Conservation (phyloP, 1,140 invertebrate genomes). For the Drosophila mauritiana region DNA sequence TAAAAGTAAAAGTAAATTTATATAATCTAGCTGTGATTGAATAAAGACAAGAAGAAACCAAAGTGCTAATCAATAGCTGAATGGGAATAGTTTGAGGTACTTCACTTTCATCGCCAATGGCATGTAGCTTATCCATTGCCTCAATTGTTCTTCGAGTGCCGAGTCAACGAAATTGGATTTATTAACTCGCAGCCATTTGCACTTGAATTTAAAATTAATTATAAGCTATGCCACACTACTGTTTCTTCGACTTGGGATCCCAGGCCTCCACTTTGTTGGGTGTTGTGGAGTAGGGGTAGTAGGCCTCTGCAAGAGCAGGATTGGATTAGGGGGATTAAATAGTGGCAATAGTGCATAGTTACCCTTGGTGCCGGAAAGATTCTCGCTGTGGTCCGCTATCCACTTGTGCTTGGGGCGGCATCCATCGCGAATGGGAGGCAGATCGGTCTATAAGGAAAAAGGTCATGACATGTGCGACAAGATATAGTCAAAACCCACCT, state of each 20-base stretch:
- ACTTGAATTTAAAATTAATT: slow-evolving; percentile 51
- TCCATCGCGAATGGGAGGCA: slow-evolving; percentile 88
- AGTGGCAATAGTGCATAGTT: not conserved
- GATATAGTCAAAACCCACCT: slow-evolving; percentile 69
- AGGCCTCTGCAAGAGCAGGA: slow-evolving; percentile 86
- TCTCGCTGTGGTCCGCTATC: slow-evolving; percentile 93
- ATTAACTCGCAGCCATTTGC: slow-evolving; percentile 50
- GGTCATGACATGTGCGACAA: no score
- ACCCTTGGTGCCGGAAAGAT: slow-evolving; percentile 91
- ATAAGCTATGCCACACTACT: slow-evolving; percentile 49
- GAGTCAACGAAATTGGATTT: slow-evolving; percentile 49
- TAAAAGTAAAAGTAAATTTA: not conserved
- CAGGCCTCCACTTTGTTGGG: slow-evolving; percentile 93
- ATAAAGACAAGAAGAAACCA: slow-evolving; percentile 6
- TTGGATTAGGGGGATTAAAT: no score
- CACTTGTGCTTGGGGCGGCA: slow-evolving; percentile 92
- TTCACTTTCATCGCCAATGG: not conserved
- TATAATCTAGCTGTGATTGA: slow-evolving; percentile 18
- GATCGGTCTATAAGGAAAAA: slow-evolving; percentile 78
- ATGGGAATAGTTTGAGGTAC: no score
- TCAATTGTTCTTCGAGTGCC: not conserved
- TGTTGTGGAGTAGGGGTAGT: slow-evolving; percentile 96
- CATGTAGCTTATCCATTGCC: not conserved
- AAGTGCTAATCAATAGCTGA: not conserved
- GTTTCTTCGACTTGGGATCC: slow-evolving; percentile 87